These are phyloP conservation scores for Digitonthophagus gazella DNA, from an alignment of 2,888 invertebrate genomes.

Conservation along the genomic window DNA sequence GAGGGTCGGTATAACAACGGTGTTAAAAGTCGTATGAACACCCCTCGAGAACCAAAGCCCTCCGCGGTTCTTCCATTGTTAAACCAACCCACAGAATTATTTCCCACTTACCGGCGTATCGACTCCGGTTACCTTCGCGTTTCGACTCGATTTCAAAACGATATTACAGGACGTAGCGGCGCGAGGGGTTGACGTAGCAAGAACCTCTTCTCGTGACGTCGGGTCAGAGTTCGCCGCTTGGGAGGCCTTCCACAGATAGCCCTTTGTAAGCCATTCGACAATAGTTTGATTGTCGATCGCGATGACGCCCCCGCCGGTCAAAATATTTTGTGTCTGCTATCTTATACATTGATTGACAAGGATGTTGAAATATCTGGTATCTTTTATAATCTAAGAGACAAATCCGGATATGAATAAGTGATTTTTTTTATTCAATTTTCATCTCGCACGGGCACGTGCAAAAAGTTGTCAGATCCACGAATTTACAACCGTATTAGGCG, in stretches of 20 bases:
- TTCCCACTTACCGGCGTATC: constrained; percentile 8
- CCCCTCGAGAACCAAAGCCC: neutral
- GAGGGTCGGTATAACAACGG: neutral
- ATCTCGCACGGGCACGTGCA: too few relatives aligned
- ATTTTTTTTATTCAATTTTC: constrained; percentile 23
- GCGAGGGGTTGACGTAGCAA: too few relatives aligned
- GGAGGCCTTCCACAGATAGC: constrained; percentile 8
- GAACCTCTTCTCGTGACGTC: too few relatives aligned
- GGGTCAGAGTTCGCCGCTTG: constrained; percentile 14
- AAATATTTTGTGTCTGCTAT: constrained; percentile 1
- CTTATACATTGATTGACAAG: neutral
- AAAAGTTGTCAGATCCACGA: constrained; percentile 29
- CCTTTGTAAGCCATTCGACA: constrained; percentile 8
- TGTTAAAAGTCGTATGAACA: neutral
- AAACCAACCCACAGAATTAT: constrained; percentile 12
- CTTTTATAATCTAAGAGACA: too few relatives aligned
- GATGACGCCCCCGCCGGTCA: neutral
- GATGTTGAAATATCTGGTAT: neutral
- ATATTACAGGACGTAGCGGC: too few relatives aligned
- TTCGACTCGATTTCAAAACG: neutral
- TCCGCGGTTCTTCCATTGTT: constrained; percentile 3
- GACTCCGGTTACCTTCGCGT: neutral
- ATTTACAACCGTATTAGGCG: constrained; percentile 34
- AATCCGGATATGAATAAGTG: too few relatives aligned
- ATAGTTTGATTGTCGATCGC: constrained; percentile 4